Evolutionary conservation across 2,888 invertebrate genomes (phyloP).

Genomic region (Drosophila anceps): DNA sequence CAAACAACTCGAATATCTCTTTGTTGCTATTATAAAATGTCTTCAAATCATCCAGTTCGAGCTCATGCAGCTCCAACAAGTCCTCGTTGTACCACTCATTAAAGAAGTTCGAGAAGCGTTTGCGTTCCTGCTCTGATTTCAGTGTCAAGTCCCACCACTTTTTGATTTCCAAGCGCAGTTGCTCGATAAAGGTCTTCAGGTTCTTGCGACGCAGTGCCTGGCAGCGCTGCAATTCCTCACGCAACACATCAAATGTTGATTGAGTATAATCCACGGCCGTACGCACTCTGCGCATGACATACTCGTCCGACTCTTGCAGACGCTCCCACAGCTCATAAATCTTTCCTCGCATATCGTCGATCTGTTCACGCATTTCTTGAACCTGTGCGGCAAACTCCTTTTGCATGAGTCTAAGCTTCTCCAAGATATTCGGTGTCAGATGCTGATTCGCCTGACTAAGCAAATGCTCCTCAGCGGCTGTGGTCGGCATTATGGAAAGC

Average conservation of each 20-base stretch:
- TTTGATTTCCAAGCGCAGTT: conserved; percentile 90
- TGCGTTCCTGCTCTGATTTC: conserved; percentile 88
- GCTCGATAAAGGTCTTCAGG: conserved; percentile 87
- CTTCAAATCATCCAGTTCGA: conserved; percentile 90
- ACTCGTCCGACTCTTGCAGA: conserved; percentile 89
- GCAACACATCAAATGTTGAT: conserved; percentile 81
- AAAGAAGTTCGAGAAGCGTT: conserved; percentile 88
- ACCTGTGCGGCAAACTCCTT: conserved; percentile 87
- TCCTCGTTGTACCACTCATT: conserved; percentile 92
- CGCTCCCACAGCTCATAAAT: conserved; percentile 90
- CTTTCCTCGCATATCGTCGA: conserved; percentile 88
- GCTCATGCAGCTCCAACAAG: conserved; percentile 91
- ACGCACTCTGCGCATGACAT: conserved; percentile 88
- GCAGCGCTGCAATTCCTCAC: conserved; percentile 90
- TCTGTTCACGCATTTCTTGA: conserved; percentile 87
- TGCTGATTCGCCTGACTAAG: conserved; percentile 86
- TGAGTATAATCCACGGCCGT: conserved; percentile 76
- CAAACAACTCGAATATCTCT: conserved; percentile 88
- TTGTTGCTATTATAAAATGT: conserved; percentile 88
- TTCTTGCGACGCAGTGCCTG: conserved; percentile 91
- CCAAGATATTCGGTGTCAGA: conserved; percentile 88
- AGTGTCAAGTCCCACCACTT: conserved; percentile 92
- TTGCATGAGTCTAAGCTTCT: conserved; percentile 87
- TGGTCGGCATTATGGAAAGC: conserved; percentile 79
- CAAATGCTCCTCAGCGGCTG: conserved; percentile 82